Evolutionary conservation across 2,113 vertebrate species (phyloP).

Genomic region (Theristicus caerulescens): DNA sequence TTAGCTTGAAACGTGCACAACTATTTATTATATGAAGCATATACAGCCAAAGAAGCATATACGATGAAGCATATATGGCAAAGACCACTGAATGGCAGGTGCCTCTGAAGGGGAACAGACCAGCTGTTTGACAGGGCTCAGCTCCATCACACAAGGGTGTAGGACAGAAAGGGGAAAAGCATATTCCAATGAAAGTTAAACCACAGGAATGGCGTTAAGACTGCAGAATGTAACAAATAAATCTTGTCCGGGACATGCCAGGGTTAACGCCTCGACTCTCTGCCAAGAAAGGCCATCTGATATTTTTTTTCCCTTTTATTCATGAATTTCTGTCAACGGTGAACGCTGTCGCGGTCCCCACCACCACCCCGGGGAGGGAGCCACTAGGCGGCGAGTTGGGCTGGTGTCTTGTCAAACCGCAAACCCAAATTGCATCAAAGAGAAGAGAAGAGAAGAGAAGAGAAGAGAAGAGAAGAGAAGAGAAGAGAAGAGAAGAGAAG

Average conservation of each 20-base stretch:
- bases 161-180: not conserved
- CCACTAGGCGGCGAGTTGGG: conserved; percentile 54
- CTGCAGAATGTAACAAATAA: not conserved
- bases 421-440: conserved; percentile 42
- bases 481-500: no score
- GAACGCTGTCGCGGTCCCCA: fast-evolving
- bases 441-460: not conserved
- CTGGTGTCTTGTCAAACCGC: not conserved
- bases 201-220: not conserved
- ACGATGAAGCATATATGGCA: not conserved
- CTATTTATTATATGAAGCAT: not conserved
- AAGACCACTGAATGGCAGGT: not conserved
- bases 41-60: not conserved
- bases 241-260: fast-evolving
- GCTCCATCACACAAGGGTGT: not conserved
- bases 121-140: not conserved
- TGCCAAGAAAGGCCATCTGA: not conserved
- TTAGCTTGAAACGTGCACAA: not conserved
- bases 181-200: not conserved
- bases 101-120: not conserved
- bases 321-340: not conserved
- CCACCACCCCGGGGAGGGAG: not conserved
- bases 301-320: not conserved
- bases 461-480: no score
- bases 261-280: not conserved